phyloP scores from a whole-genome alignment of 2,797 vertebrate genomes.

The Pachyuromys duprasi region DNA sequence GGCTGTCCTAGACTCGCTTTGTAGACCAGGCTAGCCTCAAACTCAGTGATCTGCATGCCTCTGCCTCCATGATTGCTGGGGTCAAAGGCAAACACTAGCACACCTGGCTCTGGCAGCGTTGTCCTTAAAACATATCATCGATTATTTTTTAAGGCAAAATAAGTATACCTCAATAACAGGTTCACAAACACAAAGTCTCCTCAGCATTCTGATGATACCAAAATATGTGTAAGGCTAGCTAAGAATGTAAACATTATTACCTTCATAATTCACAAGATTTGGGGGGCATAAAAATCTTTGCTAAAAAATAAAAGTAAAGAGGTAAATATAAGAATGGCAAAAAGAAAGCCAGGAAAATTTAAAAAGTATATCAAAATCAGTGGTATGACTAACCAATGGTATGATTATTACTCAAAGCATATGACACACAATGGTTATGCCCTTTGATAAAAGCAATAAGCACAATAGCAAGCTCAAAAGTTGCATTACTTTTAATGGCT shows the following conservation, averaged over 20 bases:
- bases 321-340: neutral
- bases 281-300: neutral
- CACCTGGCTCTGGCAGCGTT: neutral
- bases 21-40: too few species aligned
- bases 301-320: neutral
- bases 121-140: neutral
- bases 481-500: conserved; percentile 25
- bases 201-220: neutral
- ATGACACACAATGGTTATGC: conserved; percentile 4
- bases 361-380: neutral
- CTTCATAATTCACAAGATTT: neutral
- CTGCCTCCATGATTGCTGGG: too few species aligned
- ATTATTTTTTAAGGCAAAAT: neutral
- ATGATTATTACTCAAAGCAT: conserved; percentile 27
- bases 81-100: too few species aligned
- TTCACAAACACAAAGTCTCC: neutral
- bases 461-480: conserved; percentile 7
- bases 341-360: neutral
- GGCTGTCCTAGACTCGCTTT: too few species aligned
- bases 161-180: neutral
- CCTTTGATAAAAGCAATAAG: conserved; percentile 35
- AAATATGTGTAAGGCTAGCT: neutral
- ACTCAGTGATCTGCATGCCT: too few species aligned
- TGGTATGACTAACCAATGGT: neutral
- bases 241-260: neutral